These are phyloP conservation scores for Microctenopoma steveboyesi DNA, from an alignment of 2,797 vertebrate genomes.

Conservation along the genomic window DNA sequence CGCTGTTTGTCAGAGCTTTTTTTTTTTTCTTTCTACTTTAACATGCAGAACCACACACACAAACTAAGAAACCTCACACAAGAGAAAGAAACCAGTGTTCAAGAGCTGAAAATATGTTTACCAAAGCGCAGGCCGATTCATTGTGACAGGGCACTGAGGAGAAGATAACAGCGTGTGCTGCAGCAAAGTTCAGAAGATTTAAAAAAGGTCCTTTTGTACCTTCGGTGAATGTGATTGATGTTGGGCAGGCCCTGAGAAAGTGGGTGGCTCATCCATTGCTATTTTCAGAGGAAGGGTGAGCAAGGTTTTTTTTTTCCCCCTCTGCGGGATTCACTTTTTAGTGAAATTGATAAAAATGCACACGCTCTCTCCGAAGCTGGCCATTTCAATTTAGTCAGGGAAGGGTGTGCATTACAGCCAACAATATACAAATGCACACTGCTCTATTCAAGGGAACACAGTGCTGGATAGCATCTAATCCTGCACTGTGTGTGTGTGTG, in stretches of 20 bases:
- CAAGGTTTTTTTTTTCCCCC: slow-evolving; percentile 20
- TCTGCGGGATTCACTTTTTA: slow-evolving; percentile 32
- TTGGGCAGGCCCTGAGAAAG: slow-evolving; percentile 41
- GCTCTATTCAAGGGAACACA: slow-evolving; percentile 12
- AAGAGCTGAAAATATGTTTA: slow-evolving; percentile 59
- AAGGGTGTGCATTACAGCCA: not conserved
- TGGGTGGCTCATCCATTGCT: slow-evolving; percentile 28
- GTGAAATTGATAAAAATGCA: slow-evolving; percentile 43
- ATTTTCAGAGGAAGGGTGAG: slow-evolving; percentile 43
- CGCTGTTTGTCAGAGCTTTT: not conserved
- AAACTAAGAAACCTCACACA: not conserved
- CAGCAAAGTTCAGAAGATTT: slow-evolving; percentile 66
- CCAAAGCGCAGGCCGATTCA: slow-evolving; percentile 53
- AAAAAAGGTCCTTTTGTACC: slow-evolving; percentile 64
- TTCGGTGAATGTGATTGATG: slow-evolving; percentile 68
- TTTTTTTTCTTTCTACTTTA: not conserved
- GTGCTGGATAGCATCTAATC: slow-evolving; percentile 24
- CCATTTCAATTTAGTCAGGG: slow-evolving; percentile 46
- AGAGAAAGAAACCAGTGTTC: slow-evolving; percentile 32
- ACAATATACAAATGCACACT: slow-evolving; percentile 30
- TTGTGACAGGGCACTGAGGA: slow-evolving; percentile 59
- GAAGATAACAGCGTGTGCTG: slow-evolving; percentile 55
- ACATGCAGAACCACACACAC: slow-evolving; percentile 3
- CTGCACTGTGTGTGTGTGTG: not conserved
- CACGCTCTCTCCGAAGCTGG: slow-evolving; percentile 2